phyloP scores from a whole-genome alignment of 1,140 invertebrate genomes.

The Helicoverpa zea region DNA sequence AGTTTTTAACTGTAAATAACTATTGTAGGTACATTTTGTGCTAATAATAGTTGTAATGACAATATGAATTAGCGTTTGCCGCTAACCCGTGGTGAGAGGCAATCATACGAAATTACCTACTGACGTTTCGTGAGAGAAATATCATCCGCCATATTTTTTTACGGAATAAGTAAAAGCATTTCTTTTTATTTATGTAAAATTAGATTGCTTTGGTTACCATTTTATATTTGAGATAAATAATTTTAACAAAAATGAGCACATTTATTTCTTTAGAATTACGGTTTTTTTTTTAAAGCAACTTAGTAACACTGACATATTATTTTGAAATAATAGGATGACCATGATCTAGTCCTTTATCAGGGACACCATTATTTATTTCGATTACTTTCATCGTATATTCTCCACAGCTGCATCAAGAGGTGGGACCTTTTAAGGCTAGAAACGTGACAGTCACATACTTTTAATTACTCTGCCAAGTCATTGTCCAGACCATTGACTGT shows the following conservation, averaged over 20 bases:
- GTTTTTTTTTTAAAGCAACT: too few species aligned
- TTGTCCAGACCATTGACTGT: conserved; percentile 11
- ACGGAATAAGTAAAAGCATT: background rate
- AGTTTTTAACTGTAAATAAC: conserved; percentile 20
- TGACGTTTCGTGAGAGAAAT: conserved; percentile 31
- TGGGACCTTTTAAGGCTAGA: background rate
- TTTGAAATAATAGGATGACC: too few species aligned
- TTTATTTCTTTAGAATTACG: too few species aligned
- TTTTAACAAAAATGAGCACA: background rate
- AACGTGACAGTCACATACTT: conserved; percentile 16
- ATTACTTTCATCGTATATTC: background rate
- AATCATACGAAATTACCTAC: conserved; percentile 44
- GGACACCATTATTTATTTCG: background rate
- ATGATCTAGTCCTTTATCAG: background rate
- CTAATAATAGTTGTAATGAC: conserved; percentile 49
- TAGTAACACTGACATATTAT: too few species aligned
- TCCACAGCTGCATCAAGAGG: background rate
- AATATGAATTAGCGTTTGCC: conserved; percentile 44
- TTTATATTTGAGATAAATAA: background rate
- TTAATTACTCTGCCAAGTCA: conserved; percentile 31
- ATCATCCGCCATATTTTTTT: background rate
- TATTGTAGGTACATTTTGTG: conserved; percentile 33
- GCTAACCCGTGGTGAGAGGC: conserved; percentile 44
- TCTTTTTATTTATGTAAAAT: background rate
- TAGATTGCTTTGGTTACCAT: background rate